Conservation (phyloP, 64 coral and sea anemone genomes). For the Pocillopora verrucosa region DNA sequence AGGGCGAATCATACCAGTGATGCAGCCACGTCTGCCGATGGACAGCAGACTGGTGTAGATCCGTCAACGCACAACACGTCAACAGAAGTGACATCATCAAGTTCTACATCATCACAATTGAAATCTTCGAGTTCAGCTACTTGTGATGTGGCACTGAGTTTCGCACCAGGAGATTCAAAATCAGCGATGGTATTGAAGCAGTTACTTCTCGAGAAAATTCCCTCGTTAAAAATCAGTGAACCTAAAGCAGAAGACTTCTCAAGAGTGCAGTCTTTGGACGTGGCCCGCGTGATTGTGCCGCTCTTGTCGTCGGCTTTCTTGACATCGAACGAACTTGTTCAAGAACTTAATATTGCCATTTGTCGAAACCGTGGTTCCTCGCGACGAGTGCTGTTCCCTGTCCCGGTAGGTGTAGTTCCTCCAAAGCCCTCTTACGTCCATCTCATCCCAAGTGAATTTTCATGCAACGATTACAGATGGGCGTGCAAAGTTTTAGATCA, state of each 20-base stretch:
- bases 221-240: slow-evolving; percentile 52
- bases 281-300: slow-evolving; percentile 57
- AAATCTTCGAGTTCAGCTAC: not conserved
- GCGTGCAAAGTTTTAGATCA: not conserved
- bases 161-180: slow-evolving; percentile 48
- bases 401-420: slow-evolving; percentile 44
- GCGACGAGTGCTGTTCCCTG: slow-evolving; percentile 51
- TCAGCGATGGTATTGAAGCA: slow-evolving; percentile 56
- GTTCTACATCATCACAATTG: not conserved
- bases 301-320: slow-evolving; percentile 67
- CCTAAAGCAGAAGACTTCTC: slow-evolving; percentile 38
- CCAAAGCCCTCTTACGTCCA: slow-evolving; percentile 64
- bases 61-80: not conserved
- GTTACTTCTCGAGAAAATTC: slow-evolving; percentile 48
- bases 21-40: not conserved
- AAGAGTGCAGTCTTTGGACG: slow-evolving; percentile 55
- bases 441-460: slow-evolving; percentile 68
- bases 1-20: not conserved
- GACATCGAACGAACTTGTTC: slow-evolving; percentile 60
- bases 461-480: slow-evolving; percentile 57
- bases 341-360: slow-evolving; percentile 85
- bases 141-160: slow-evolving; percentile 66
- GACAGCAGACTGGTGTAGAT: not conserved
- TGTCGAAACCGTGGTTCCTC: slow-evolving; percentile 57
- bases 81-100: not conserved